phyloP scores from a whole-genome alignment of 2,113 vertebrate genomes.

The Gymnarchus niloticus region DNA sequence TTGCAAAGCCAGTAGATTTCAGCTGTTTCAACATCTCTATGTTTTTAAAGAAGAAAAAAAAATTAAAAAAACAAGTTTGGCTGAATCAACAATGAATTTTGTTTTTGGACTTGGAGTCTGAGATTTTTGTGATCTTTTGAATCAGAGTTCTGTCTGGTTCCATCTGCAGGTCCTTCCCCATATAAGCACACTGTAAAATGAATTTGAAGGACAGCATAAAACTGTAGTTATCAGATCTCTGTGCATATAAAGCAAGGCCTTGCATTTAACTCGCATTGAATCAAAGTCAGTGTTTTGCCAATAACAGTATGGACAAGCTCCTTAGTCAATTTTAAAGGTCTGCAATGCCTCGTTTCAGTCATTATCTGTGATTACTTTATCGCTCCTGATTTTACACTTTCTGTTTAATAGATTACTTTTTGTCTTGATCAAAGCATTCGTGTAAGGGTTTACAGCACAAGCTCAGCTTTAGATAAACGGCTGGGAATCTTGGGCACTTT shows the following conservation, averaged over 20 bases:
- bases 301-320: not conserved
- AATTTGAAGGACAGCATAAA: not conserved
- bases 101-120: not conserved
- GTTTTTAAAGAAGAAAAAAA: not conserved
- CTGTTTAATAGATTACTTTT: not conserved
- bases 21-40: not conserved
- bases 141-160: not conserved
- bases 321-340: not conserved
- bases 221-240: not conserved
- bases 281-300: not conserved
- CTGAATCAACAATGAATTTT: not conserved
- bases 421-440: not conserved
- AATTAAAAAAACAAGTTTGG: not conserved
- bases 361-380: not conserved
- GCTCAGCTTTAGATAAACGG: not conserved
- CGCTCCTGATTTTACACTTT: not conserved
- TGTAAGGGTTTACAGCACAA: not conserved
- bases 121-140: not conserved
- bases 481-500: not conserved
- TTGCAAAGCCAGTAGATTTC: slow-evolving; percentile 30
- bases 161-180: not conserved
- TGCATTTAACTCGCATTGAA: not conserved
- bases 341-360: not conserved
- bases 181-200: not conserved
- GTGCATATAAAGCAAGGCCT: too few species aligned